Evolutionary conservation across 2,113 vertebrate species (phyloP), one percentile per base, ranked within the genome.

Genomic region (Coturnix japonica): DNA sequence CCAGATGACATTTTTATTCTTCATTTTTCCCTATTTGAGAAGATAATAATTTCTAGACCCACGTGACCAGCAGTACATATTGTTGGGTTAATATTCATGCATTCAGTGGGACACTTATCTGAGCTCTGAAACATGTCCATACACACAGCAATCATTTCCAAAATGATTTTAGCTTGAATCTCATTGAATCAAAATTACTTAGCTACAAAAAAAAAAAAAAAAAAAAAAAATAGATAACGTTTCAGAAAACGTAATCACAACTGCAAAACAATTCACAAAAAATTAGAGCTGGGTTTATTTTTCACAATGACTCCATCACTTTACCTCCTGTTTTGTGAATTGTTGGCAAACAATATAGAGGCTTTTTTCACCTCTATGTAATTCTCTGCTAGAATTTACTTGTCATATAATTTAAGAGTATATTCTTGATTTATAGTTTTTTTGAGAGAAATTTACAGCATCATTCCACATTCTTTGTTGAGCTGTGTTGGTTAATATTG

Each of bases 351-450:
- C 7, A 35, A n/a, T 2, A 37, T 2, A 31, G 13, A 79, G 4
- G n/a, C n/a, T 91, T 84, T 63, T 64, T 87, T 81, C 56, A 76
- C 37, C 35, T 83, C 53, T 37, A 4, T 35, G 78, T 64, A 92
- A 91, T 87, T 81, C 51, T 28, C 23, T 77, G 39, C 15, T 82
- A 69, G 69, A 89, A 87, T 67, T 56, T 81, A 77, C 80, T 26
- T 89, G 72, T 56, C 81, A 60, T 60, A 71, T 74, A 85, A 85
- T 82, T 71, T 71, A 77, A 82, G 41, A 39, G 57, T 67, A 82
- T 85, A 82, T 57, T 63, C 61, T 83, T 95, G 85, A 94, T 95
- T 92, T 96, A 89, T 70, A 90, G 75, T 75, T 91, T 81, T 59
- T 56, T 92, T 60, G 44, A 81, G 46, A 85, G 33, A 91, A 94